phyloP scores from a whole-genome alignment of 2,888 invertebrate genomes.

The Diarsia rubi region DNA sequence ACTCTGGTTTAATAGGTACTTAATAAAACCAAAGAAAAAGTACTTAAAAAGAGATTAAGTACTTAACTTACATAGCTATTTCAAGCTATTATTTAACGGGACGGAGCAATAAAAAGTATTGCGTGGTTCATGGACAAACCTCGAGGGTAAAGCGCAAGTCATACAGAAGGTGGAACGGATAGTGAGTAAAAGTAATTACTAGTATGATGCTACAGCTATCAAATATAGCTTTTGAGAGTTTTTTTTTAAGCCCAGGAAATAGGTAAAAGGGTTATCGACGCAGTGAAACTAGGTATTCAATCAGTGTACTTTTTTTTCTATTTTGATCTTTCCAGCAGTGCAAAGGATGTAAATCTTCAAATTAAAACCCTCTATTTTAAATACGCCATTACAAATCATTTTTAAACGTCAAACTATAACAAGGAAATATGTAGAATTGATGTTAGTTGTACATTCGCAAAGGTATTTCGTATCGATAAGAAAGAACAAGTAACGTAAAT shows the following conservation, averaged over 20 bases:
- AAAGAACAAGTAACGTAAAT: not conserved
- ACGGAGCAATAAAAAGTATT: conserved; percentile 38
- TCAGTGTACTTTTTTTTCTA: not conserved
- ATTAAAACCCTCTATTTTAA: not conserved
- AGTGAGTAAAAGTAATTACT: not conserved
- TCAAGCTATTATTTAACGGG: conserved; percentile 41
- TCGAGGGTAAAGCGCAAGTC: conserved; percentile 16
- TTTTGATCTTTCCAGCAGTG: not conserved
- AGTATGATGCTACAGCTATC: not conserved
- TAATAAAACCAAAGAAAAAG: conserved; percentile 54
- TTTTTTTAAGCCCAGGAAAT: not conserved
- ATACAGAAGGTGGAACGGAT: not conserved
- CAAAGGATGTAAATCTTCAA: not conserved
- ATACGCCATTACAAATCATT: not conserved
- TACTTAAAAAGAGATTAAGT: conserved; percentile 59
- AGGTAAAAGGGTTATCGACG: not conserved
- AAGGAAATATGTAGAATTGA: not conserved
- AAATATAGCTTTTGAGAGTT: not conserved
- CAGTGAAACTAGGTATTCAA: not conserved
- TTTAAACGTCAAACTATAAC: not conserved
- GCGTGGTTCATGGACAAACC: conserved; percentile 22
- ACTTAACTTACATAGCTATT: conserved; percentile 45
- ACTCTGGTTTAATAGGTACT: conserved; percentile 35
- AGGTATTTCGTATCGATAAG: not conserved
- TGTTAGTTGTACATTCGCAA: not conserved